A percentile compares a stretch with the other conserved stretches of the same genome.
These are phyloP conservation scores for Dynastes maya DNA, from an alignment of 2,888 invertebrate genomes.

Conservation along the genomic window DNA sequence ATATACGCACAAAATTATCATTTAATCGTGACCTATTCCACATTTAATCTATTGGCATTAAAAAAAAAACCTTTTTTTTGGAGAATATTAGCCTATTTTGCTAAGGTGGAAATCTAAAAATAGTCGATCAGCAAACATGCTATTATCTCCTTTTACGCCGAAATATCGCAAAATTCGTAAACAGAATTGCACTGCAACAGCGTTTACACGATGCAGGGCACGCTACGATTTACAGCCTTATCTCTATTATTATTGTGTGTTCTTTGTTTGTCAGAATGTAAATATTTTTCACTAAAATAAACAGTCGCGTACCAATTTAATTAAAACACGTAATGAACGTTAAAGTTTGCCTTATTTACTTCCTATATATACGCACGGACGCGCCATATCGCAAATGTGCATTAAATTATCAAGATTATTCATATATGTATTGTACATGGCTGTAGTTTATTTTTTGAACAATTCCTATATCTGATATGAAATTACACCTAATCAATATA, in stretches of 20 bases:
- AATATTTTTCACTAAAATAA: constrained; percentile 43
- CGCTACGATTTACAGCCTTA: constrained; percentile 9
- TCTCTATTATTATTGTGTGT: not conserved
- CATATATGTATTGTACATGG: no score
- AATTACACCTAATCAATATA: no score
- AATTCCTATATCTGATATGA: no score
- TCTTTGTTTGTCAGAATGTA: constrained; percentile 40
- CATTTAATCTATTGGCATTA: no score
- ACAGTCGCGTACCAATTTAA: constrained; percentile 31
- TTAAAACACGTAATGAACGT: constrained; percentile 16
- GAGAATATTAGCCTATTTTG: not conserved
- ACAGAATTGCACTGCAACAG: constrained; percentile 20
- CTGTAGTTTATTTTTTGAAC: no score
- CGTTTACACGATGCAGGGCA: not conserved
- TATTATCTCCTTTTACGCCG: no score
- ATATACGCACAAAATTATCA: no score
- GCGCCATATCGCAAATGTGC: no score
- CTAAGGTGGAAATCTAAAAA: not conserved
- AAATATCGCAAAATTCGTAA: not conserved
- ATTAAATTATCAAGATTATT: no score
- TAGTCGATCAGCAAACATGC: no score
- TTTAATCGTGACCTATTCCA: no score
- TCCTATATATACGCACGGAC: constrained; percentile 5
- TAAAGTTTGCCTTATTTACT: constrained; percentile 28
- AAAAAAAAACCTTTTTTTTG: no score